phyloP scores from a whole-genome alignment of 53 echinoderm and acorn worm genomes.

The Patiria pectinifera region DNA sequence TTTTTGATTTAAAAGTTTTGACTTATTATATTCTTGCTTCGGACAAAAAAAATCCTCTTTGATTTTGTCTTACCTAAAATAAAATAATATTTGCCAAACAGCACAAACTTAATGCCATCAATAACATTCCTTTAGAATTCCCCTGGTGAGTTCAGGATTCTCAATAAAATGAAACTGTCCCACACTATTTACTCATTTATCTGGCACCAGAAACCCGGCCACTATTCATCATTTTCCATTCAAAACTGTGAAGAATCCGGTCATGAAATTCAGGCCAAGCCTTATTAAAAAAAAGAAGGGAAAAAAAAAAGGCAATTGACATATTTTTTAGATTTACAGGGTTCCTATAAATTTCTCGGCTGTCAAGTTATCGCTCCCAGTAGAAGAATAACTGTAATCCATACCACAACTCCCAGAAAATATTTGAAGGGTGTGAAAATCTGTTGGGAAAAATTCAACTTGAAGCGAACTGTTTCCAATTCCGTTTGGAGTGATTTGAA shows the following conservation, averaged over 20 bases:
- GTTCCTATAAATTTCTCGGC: slow-evolving; percentile 34
- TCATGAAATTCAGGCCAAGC: background rate
- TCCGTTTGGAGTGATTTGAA: slow-evolving; percentile 21
- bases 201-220: background rate
- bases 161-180: background rate
- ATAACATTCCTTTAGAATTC: background rate
- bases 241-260: background rate
- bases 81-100: background rate
- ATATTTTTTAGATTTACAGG: slow-evolving; percentile 46
- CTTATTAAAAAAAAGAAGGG: slow-evolving; percentile 3
- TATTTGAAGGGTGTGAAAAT: slow-evolving; percentile 1
- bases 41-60: background rate
- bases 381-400: background rate
- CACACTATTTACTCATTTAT: background rate
- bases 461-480: slow-evolving; percentile 11
- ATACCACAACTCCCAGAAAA: background rate
- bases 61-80: background rate
- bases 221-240: background rate
- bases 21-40: too few relatives aligned
- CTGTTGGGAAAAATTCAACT: background rate
- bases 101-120: background rate
- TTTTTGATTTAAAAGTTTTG: too few relatives aligned
- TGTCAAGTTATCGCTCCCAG: slow-evolving; percentile 29
- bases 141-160: background rate
- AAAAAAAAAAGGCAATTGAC: background rate